These are phyloP conservation scores for Palaemon carinicauda DNA, from an alignment of 1,140 invertebrate genomes.

Conservation along the genomic window DNA sequence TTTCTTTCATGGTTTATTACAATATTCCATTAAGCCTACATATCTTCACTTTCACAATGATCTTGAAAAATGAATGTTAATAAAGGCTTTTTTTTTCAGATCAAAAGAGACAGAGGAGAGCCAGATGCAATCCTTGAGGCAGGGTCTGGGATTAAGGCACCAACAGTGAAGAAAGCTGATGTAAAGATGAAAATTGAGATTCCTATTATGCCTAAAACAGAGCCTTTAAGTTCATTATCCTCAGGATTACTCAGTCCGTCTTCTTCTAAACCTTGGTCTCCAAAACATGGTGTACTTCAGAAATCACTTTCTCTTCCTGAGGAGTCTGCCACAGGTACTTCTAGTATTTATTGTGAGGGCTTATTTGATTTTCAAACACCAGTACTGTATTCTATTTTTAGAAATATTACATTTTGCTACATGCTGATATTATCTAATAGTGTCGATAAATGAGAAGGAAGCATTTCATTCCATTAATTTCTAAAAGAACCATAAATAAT, in stretches of 20 bases:
- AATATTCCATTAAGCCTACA: no score
- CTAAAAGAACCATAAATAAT: no score
- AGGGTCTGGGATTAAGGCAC: not conserved
- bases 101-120: not conserved
- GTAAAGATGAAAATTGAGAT: constrained; percentile 47
- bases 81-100: not conserved
- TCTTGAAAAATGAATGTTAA: not conserved
- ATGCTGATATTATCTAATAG: no score
- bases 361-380: no score
- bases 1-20: no score
- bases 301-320: constrained; percentile 6
- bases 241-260: not conserved
- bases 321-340: constrained; percentile 10
- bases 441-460: no score
- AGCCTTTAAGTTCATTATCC: constrained; percentile 32
- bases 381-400: no score
- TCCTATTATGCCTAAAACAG: constrained; percentile 34
- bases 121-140: not conserved
- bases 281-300: constrained; percentile 9
- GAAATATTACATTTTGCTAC: no score
- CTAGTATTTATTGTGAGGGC: no score
- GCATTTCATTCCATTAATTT: no score
- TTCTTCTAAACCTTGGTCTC: constrained; percentile 27
- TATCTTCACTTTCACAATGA: not conserved
- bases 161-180: not conserved